Conservation (phyloP, 2,888 invertebrate genomes). For the Blastobasis lacticolella region DNA sequence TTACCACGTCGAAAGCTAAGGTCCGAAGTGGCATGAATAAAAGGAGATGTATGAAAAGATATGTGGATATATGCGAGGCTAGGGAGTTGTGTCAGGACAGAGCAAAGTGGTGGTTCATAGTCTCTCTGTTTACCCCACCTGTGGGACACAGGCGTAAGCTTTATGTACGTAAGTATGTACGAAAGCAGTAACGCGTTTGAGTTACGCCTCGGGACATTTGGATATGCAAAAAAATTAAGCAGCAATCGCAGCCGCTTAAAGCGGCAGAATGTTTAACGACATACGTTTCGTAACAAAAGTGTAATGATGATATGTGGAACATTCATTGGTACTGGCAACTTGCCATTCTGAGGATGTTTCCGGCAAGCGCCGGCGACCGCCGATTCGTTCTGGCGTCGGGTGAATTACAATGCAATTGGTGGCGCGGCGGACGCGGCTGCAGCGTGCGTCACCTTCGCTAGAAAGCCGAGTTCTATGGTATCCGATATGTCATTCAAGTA, state of each 20-base stretch:
- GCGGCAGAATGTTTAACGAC: constrained; percentile 1
- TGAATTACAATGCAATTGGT: constrained; percentile 52
- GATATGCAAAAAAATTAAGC: background rate
- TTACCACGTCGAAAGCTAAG: background rate
- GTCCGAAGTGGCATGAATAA: too few relatives aligned
- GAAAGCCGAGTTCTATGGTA: too few relatives aligned
- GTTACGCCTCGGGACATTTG: too few relatives aligned
- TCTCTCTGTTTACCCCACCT: too few relatives aligned
- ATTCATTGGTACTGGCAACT: constrained; percentile 52
- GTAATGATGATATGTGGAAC: constrained; percentile 37
- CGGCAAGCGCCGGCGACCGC: constrained; percentile 47
- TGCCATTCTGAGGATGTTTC: constrained; percentile 59
- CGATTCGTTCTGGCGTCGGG: constrained; percentile 56
- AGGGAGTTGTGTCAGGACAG: too few relatives aligned
- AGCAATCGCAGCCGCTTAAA: background rate
- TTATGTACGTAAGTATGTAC: background rate
- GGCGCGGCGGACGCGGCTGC: constrained; percentile 40
- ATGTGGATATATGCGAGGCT: too few relatives aligned
- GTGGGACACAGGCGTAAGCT: too few relatives aligned
- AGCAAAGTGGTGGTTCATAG: too few relatives aligned
- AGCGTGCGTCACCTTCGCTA: constrained; percentile 45
- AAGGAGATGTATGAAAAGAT: too few relatives aligned
- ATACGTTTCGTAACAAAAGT: constrained; percentile 31
- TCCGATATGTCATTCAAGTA: too few relatives aligned
- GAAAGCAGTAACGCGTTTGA: background rate